Evolutionary conservation across 2,113 vertebrate species (phyloP), one percentile per base, ranked within the genome.

Genomic region (Phyllopteryx taeniolatus): DNA sequence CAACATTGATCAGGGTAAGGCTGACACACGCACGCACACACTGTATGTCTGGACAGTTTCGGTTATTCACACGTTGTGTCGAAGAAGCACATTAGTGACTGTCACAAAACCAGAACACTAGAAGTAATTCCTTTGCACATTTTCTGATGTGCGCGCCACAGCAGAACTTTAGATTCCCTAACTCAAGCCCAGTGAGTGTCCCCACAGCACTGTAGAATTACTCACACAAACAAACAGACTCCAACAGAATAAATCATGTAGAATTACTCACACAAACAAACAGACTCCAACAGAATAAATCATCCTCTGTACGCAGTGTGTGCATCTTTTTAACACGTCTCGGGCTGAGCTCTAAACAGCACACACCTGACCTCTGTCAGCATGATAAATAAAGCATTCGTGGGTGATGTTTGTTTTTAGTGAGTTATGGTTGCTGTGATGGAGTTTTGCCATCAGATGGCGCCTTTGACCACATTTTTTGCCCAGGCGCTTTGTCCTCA

Each of bases 1-100:
- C 92, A 94, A 96, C 71, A 98, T 98, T 71, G 97, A 99, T 88
- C 97, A 99, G 93, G 97, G 97, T 98, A 91, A 96, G 85, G 8
- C 66, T 56, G 27, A 35, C 8, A 49, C 46, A 0, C 53, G n/a
- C 56, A 20, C 42, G 0, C 5, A 57, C 54, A 43, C 61, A 68
- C 27, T 1, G 35, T 39, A 27, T 27, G 27, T 9, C 12, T 15
- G 2, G 27, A 27, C 31, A 10, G 65, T 31, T 43, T 13, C 5
- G 10, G 10, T 19, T 65, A 44, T 65, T 65, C 20, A 2, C 61
- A 65, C 43, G 11, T 19, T 15, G 10, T 10, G 49, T 60, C 13
- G 39, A 42, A 63, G 9, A 70, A 17, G 61, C 51, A 43, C 46
- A 42, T 33, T 49, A 11, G 60, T 4, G 9, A 17, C 10, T 70